Base-by-base conservation (phyloP, 2,113 vertebrate genomes). In the Pterophyllum scalare region DNA sequence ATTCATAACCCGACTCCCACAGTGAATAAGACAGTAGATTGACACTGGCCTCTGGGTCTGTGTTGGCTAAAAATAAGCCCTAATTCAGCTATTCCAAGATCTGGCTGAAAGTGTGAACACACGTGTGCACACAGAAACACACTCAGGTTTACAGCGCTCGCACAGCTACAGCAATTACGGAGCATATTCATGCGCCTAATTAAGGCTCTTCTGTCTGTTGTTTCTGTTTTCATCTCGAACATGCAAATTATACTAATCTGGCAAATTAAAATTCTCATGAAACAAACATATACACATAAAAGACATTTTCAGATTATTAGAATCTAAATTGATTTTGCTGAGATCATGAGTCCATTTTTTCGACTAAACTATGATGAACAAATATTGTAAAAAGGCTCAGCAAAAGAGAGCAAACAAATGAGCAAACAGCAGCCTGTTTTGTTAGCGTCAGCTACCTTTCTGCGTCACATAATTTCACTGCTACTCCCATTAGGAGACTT, bases 201-300 rank as follows among this genome's bases (percentile, higher is more conserved):
- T 94, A 90, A 90, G 61, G 79, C 79, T 85, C 52, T 79, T 91
- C 58, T 67, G 70, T 87, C 87, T 75, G 15, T 79, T 91, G 91
- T 82, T 88, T 86, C 83, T 54, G 72, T 87, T 91, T 92, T 91
- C 84, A 86, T 87, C 52, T 91, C 81, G 65, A 83, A 58, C 75
- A 75, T 81, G 87, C 59, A 91, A 89, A 94, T 95, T 70, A 90
- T 84, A 85, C 62, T 89, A 93, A 93, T 92, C 59, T 61, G n/a
- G 20, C 54, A 84, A 93, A 93, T 94, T 87, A 90, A 90, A 91
- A 74, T 90, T 6, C 77, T 70, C 79, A 54, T 88, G 75, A 92
- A 87, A 92, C 77, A 85, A 83, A 91, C 61, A 72, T 11, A 1
- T 59, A 49, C 59, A 80, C 70, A 91, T 84, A 35, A 76, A 62